Conservation (phyloP, 2,113 vertebrate species). For the Zosterops borbonicus region DNA sequence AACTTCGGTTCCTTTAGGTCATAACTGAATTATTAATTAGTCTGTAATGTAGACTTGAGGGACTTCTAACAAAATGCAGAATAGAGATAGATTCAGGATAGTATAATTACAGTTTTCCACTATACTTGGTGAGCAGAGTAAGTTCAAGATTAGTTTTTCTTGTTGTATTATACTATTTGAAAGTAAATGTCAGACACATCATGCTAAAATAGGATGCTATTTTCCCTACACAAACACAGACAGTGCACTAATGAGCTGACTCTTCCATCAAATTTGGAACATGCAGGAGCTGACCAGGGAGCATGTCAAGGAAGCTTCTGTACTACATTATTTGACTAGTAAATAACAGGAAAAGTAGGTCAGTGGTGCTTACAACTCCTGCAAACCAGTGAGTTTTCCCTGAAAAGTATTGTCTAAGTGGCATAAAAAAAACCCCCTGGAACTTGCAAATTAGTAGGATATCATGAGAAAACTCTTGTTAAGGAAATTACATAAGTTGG, state of each 20-base stretch:
- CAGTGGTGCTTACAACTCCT: not conserved
- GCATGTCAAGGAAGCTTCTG: constrained; percentile 6
- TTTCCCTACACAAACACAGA: constrained; percentile 51
- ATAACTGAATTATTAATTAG: constrained; percentile 44
- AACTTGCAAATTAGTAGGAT: not conserved
- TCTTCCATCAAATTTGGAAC: constrained; percentile 50
- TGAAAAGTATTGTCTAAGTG: not conserved
- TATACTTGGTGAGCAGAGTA: constrained; percentile 5
- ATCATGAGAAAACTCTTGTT: not conserved
- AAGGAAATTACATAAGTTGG: not conserved
- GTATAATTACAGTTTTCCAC: constrained; percentile 63
- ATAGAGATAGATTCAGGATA: not conserved
- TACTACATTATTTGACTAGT: constrained; percentile 35
- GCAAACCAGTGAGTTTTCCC: constrained; percentile 12
- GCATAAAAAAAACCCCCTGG: not conserved
- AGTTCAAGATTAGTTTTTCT: constrained; percentile 59
- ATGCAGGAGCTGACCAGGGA: constrained; percentile 49
- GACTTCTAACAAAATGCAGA: constrained; percentile 8
- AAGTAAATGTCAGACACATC: constrained; percentile 67
- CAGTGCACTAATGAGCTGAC: constrained; percentile 63
- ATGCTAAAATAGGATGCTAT: constrained; percentile 47
- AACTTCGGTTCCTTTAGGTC: not conserved
- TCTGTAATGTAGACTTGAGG: not conserved
- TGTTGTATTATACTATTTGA: constrained; percentile 58
- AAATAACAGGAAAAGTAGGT: constrained; percentile 64